Base-by-base conservation (phyloP, 2,888 invertebrate genomes). In the Scaptomyza caliginosa region DNA sequence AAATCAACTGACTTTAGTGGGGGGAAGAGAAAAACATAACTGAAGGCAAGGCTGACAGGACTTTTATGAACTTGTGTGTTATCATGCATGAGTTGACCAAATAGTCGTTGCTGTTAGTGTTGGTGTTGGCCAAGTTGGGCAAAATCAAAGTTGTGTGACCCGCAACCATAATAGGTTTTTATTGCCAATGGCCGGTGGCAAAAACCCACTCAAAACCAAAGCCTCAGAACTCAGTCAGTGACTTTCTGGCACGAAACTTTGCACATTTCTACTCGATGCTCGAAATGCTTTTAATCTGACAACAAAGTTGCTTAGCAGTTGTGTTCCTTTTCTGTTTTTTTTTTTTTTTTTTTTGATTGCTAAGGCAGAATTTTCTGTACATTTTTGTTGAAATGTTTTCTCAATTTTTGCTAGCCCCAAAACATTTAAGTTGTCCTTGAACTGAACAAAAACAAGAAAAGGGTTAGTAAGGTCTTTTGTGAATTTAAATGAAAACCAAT, bases 111-210 rank as follows among this genome's bases (percentile, higher is more conserved):
- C 8, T 24, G 26, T 49, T n/a, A 3, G n/a, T n/a, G n/a, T n/a
- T 57, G 3, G 43, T 58, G 77, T 71, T 81, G 66, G 83, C 62
- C 79, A 81, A 77, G 65, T 73, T 80, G 63, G 65, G 63, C 64
- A 67, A 77, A 80, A 83, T 86, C 81, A 80, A 86, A 79, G 77
- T 83, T 83, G 74, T 86, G 69, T 86, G 80, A 66, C 66, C 60
- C 56, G 42, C 59, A 83, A 66, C 65, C 63, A 67, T 76, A 82
- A 83, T 80, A 62, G 80, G 73, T 67, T 79, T 79, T 85, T 83
- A 79, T 83, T 76, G 83, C 83, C 64, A 49, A 40, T 55, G 65
- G 67, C 19, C 75, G 30, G 11, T 28, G 8, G 28, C 34, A 23
- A 24, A 34, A 54, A 36, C 24, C 60, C 54, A 43, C 42, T 64